These are phyloP conservation scores for Alethe diademata DNA, from an alignment of 2,113 vertebrate species.

Conservation along the genomic window DNA sequence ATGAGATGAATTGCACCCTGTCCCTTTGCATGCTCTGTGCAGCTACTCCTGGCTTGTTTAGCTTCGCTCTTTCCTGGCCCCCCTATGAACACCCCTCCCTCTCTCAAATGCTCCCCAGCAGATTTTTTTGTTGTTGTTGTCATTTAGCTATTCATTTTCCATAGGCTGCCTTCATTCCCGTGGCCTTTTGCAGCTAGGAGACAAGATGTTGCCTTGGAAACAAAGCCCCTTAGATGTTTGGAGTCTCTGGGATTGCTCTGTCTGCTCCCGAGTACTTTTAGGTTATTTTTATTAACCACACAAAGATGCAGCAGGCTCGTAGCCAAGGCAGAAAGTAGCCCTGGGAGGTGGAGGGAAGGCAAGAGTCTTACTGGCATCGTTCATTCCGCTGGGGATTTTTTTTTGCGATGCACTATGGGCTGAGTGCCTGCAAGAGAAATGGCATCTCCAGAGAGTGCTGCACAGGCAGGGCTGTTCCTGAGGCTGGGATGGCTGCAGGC, in stretches of 20 bases:
- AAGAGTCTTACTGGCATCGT: neutral
- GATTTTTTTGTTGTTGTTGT: slow-evolving; percentile 52
- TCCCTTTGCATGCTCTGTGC: neutral
- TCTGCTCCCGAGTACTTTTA: slow-evolving; percentile 47
- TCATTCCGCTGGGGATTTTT: neutral
- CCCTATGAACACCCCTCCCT: neutral
- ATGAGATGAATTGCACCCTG: slow-evolving; percentile 19
- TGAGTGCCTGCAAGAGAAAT: neutral
- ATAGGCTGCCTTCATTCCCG: slow-evolving; percentile 68
- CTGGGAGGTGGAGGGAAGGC: neutral
- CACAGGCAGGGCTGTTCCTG: neutral
- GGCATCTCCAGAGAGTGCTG: neutral
- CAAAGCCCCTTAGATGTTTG: slow-evolving; percentile 71
- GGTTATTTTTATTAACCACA: slow-evolving; percentile 48
- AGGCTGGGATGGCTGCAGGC: neutral
- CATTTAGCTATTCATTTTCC: slow-evolving; percentile 72
- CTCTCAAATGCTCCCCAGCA: neutral
- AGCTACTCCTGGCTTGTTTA: neutral
- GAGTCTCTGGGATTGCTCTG: slow-evolving; percentile 60
- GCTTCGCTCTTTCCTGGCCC: neutral
- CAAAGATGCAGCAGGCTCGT: slow-evolving; percentile 43
- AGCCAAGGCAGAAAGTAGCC: slow-evolving; percentile 37
- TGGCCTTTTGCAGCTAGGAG: slow-evolving; percentile 76
- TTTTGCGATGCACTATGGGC: neutral
- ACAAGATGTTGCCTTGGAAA: slow-evolving; percentile 77